These are phyloP conservation scores for Pterocles burchelli DNA, from an alignment of 2,113 vertebrate species.

Conservation along the genomic window DNA sequence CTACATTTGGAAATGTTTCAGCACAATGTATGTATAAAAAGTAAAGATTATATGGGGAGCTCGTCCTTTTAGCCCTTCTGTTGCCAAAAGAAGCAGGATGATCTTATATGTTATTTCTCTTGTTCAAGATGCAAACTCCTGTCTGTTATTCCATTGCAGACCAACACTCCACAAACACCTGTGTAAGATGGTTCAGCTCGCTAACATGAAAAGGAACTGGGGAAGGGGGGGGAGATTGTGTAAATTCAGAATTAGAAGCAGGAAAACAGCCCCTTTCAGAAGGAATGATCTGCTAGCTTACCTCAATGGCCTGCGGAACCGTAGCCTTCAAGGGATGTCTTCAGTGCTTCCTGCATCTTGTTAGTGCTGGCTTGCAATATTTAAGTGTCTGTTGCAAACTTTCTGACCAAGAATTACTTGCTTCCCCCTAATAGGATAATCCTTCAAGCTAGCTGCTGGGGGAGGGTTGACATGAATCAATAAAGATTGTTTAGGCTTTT, in stretches of 20 bases:
- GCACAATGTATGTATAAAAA: not conserved
- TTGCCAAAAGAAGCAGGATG: not conserved
- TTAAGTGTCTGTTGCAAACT: not conserved
- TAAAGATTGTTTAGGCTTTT: not conserved
- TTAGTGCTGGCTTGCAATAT: not conserved
- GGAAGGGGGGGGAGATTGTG: rapidly evolving
- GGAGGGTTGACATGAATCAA: not conserved
- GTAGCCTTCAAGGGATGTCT: not conserved
- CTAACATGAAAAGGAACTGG: not conserved
- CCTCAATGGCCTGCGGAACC: not conserved
- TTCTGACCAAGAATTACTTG: not conserved
- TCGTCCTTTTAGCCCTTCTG: not conserved
- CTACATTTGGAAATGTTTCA: not conserved
- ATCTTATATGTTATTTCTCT: not conserved
- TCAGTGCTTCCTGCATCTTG: not conserved
- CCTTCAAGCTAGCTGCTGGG: not conserved
- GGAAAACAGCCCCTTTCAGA: not conserved
- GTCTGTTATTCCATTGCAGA: not conserved
- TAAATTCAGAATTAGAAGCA: not conserved
- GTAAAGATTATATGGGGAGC: not conserved
- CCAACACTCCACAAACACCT: not conserved
- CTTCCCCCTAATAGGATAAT: not conserved
- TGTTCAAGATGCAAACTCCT: not conserved
- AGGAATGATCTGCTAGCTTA: not conserved
- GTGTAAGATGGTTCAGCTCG: not conserved